These are phyloP conservation scores for Clepsis dumicolana DNA, from an alignment of 2,888 invertebrate genomes.

Conservation along the genomic window DNA sequence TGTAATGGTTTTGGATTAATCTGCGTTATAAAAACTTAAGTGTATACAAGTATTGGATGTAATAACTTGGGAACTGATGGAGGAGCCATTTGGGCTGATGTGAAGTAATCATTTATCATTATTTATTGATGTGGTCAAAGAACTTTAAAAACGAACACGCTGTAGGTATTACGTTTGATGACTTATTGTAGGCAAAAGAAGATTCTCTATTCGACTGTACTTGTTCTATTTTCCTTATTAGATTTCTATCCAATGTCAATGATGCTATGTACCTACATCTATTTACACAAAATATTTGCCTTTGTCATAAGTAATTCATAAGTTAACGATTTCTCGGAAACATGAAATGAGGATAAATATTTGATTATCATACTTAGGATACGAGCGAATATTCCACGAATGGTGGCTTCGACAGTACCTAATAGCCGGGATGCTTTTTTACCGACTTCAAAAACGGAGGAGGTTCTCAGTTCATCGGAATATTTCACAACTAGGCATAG, in stretches of 20 bases:
- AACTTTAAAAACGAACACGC: background rate
- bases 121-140: background rate
- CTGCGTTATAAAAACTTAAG: slow-evolving; percentile 31
- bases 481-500: too few relatives aligned
- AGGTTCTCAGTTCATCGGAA: too few relatives aligned
- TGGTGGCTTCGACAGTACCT: background rate
- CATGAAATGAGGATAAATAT: background rate
- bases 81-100: background rate
- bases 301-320: background rate
- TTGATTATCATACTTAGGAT: background rate
- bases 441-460: too few relatives aligned
- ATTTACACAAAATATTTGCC: background rate
- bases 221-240: too few relatives aligned
- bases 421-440: too few relatives aligned
- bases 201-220: too few relatives aligned
- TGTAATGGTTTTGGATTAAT: slow-evolving; percentile 43
- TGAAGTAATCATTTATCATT: slow-evolving; percentile 1
- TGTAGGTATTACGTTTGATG: background rate
- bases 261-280: too few relatives aligned
- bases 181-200: background rate
- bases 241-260: too few relatives aligned
- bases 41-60: slow-evolving; percentile 29
- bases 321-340: background rate
- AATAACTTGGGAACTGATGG: slow-evolving; percentile 16
- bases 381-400: background rate